phyloP scores from a whole-genome alignment of 64 coral and sea anemone species.

The Stichodactyla helianthus region DNA sequence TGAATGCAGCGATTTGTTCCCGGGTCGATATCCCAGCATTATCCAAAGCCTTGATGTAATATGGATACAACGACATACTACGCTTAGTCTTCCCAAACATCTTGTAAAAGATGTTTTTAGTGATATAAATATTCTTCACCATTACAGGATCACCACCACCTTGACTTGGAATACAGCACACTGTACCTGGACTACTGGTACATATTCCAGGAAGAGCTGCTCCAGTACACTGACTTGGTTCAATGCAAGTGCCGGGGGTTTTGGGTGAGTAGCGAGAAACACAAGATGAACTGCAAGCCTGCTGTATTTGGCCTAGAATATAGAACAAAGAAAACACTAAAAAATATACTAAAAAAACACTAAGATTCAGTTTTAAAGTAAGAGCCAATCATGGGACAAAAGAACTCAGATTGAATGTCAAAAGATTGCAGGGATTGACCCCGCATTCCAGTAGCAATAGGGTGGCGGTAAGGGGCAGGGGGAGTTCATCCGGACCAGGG shows the following conservation, averaged over 20 bases:
- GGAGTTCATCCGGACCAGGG: too few species aligned
- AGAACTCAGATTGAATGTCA: too few species aligned
- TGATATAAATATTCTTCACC: neutral
- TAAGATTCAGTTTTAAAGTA: neutral
- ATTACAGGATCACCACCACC: neutral
- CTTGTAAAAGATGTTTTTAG: neutral
- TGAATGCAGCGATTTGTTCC: conserved; percentile 37
- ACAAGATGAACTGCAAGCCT: neutral
- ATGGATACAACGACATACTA: conserved; percentile 37
- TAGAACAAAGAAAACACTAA: too few species aligned
- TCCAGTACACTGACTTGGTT: conserved; percentile 28
- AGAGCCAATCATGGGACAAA: too few species aligned
- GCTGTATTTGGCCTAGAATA: neutral
- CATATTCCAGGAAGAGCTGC: conserved; percentile 30
- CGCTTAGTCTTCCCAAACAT: conserved; percentile 30
- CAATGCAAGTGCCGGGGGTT: conserved; percentile 14
- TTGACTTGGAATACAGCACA: conserved; percentile 26
- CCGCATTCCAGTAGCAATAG: too few species aligned
- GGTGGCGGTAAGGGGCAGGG: too few species aligned
- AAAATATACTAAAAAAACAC: too few species aligned
- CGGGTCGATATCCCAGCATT: neutral
- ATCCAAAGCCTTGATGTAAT: conserved; percentile 37
- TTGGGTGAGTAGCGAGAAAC: conserved; percentile 22
- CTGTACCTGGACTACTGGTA: neutral
- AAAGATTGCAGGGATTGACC: too few species aligned